These are phyloP conservation scores for Archocentrus centrarchus DNA, from an alignment of 2,113 vertebrate genomes.

Conservation along the genomic window DNA sequence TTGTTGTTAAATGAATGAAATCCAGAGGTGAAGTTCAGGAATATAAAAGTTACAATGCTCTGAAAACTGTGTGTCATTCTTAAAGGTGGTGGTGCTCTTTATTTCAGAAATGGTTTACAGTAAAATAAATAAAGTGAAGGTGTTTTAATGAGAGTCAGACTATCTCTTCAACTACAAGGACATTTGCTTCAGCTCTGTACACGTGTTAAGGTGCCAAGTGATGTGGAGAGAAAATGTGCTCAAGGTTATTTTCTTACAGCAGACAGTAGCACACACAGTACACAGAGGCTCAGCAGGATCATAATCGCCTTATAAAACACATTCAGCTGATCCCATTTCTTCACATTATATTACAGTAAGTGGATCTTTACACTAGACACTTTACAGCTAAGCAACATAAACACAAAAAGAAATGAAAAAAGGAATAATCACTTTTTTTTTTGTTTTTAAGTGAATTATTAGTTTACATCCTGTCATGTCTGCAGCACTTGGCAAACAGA, in stretches of 20 bases:
- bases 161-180: conserved; percentile 35
- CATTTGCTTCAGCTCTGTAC: conserved; percentile 32
- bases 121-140: conserved; percentile 76
- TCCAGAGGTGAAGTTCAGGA: not conserved
- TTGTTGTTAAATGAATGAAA: conserved; percentile 10
- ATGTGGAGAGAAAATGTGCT: conserved; percentile 6
- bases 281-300: conserved; percentile 43
- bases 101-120: conserved; percentile 72
- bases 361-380: conserved; percentile 48
- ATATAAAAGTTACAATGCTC: conserved; percentile 2
- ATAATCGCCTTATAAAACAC: conserved; percentile 65
- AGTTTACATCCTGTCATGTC: conserved; percentile 5
- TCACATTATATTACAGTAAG: conserved; percentile 46
- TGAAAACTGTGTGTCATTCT: conserved; percentile 22
- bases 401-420: not conserved
- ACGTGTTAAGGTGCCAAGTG: conserved; percentile 21
- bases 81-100: conserved; percentile 61
- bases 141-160: conserved; percentile 62
- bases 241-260: conserved; percentile 25
- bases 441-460: conserved; percentile 15
- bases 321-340: conserved; percentile 62
- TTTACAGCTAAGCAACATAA: conserved; percentile 28
- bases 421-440: not conserved
- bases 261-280: not conserved
- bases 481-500: not conserved